phyloP scores from a whole-genome alignment of 2,797 vertebrate species.

The Crocodylus rhombifer region DNA sequence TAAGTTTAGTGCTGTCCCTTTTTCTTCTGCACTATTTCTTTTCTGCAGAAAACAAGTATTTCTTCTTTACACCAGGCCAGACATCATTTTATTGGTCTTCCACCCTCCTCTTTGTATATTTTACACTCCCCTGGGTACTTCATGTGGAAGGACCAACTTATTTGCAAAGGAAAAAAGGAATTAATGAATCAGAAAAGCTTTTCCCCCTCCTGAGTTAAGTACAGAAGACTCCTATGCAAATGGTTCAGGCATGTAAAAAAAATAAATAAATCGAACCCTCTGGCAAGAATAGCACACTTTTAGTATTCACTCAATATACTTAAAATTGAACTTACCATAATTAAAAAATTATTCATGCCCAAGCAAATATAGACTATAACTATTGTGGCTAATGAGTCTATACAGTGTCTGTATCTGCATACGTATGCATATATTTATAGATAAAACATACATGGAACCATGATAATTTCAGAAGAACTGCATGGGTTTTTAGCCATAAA shows the following conservation, averaged over 20 bases:
- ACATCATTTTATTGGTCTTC: constrained; percentile 42
- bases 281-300: constrained; percentile 67
- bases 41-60: constrained; percentile 54
- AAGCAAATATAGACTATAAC: constrained; percentile 48
- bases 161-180: constrained; percentile 62
- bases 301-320: constrained; percentile 72
- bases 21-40: constrained; percentile 22
- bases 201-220: constrained; percentile 72
- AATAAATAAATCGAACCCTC: constrained; percentile 62
- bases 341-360: constrained; percentile 42
- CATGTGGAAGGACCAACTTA: constrained; percentile 61
- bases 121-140: constrained; percentile 53
- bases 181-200: constrained; percentile 75
- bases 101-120: constrained; percentile 66
- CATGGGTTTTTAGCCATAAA: constrained; percentile 67
- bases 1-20: constrained; percentile 55
- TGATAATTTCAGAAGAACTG: constrained; percentile 56
- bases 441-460: constrained; percentile 19
- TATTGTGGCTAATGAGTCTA: constrained; percentile 26
- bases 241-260: constrained; percentile 64
- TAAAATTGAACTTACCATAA: constrained; percentile 57
- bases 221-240: constrained; percentile 74
- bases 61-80: constrained; percentile 45
- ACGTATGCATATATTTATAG: constrained; percentile 4
- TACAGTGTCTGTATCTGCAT: constrained; percentile 5